Percentiles rank a stretch among this genome's conserved stretches.
phyloP scores from a whole-genome alignment of 2,888 invertebrate genomes.

The Dryococelus australis region DNA sequence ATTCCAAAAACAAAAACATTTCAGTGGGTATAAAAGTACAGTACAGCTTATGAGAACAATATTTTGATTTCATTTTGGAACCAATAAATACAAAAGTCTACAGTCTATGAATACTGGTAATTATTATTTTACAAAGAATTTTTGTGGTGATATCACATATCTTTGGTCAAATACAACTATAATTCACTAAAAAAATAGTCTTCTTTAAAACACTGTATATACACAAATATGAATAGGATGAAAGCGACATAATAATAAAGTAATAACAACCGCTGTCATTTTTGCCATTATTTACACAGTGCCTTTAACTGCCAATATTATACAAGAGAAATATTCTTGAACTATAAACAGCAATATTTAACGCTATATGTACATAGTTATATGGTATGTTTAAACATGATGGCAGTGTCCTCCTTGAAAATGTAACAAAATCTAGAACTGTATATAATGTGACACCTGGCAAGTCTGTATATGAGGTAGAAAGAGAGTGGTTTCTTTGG shows the following conservation, averaged over 20 bases:
- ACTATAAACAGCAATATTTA: background rate
- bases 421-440: background rate
- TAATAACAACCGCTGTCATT: background rate
- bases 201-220: background rate
- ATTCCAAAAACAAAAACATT: background rate
- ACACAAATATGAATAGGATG: background rate
- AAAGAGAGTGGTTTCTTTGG: slow-evolving; percentile 16
- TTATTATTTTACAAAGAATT: slow-evolving; percentile 13
- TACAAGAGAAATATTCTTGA: background rate
- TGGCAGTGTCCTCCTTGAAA: background rate
- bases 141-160: slow-evolving; percentile 16
- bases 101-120: slow-evolving; percentile 9
- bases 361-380: background rate
- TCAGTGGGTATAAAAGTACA: background rate
- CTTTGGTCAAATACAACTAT: slow-evolving; percentile 16
- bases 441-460: background rate
- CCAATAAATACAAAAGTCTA: slow-evolving; percentile 6
- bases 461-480: background rate
- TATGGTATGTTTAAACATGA: background rate
- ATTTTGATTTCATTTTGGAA: slow-evolving; percentile 10
- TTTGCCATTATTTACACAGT: background rate
- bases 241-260: background rate
- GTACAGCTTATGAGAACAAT: background rate
- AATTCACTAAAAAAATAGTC: background rate
- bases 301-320: slow-evolving; percentile 7